Percentiles rank a stretch among this genome's conserved stretches.
phyloP scores from a whole-genome alignment of 92 coral and sea anemone genomes.

The Chrysogorgia sp. region DNA sequence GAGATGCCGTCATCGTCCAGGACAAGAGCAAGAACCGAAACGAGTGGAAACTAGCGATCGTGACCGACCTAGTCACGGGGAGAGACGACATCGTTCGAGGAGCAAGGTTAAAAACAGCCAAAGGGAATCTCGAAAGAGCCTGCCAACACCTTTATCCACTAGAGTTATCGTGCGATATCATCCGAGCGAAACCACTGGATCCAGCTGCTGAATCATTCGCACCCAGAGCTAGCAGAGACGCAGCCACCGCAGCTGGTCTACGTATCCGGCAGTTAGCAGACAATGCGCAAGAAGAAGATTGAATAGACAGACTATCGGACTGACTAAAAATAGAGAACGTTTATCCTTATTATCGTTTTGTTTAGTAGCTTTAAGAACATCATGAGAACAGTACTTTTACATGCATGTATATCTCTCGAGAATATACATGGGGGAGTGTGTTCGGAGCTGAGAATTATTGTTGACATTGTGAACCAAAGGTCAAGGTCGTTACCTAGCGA shows the following conservation, averaged over 20 bases:
- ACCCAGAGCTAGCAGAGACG: conserved; percentile 42
- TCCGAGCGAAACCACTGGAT: conserved; percentile 8
- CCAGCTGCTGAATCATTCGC: conserved; percentile 37
- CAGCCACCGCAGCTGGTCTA: conserved; percentile 43
- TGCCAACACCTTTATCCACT: conserved; percentile 39
- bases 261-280: conserved; percentile 35
- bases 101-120: conserved; percentile 31
- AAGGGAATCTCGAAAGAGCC: conserved; percentile 44
- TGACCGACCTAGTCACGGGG: conserved; percentile 11
- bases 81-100: conserved; percentile 33
- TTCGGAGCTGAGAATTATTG: no score
- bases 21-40: conserved; percentile 25
- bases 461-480: no score
- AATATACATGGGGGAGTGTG: no score
- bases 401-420: no score
- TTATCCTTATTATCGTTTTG: neutral
- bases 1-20: conserved; percentile 47
- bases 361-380: no score
- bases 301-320: no score
- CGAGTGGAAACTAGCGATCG: conserved; percentile 44
- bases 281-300: no score
- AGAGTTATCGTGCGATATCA: conserved; percentile 37
- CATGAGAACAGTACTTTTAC: no score
- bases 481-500: no score
- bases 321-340: neutral